Evolutionary conservation across 1,140 invertebrate genomes (phyloP).

Genomic region (Drosophila littoralis): DNA sequence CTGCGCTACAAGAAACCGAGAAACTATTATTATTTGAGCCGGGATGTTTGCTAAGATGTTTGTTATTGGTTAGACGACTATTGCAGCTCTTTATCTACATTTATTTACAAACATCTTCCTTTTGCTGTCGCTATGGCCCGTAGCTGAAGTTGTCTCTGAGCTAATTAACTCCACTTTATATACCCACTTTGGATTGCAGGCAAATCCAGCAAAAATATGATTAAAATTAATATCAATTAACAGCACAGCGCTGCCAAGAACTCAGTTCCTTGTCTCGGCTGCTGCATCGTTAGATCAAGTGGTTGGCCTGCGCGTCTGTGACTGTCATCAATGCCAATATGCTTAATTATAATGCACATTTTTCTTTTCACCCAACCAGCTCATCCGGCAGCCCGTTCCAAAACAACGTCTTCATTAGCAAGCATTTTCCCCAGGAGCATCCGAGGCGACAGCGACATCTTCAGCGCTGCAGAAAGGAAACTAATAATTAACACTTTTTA

Average conservation of each 20-base stretch:
- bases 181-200: constrained; percentile 17
- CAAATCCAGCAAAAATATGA: constrained; percentile 56
- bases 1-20: no score
- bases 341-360: constrained; percentile 58
- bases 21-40: no score
- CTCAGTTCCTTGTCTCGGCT: constrained; percentile 5
- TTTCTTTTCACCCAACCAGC: constrained; percentile 19
- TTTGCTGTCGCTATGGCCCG: background rate
- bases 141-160: constrained; percentile 2
- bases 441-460: constrained; percentile 38
- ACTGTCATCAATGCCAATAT: constrained; percentile 69
- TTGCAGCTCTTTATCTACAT: no score
- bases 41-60: no score
- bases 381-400: constrained; percentile 27
- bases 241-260: constrained; percentile 21
- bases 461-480: constrained; percentile 69
- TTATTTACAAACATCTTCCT: no score
- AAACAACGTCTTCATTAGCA: constrained; percentile 73
- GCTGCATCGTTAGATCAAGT: constrained; percentile 58
- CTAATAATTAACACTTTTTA: constrained; percentile 83
- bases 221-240: constrained; percentile 77
- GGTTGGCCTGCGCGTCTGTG: constrained; percentile 45
- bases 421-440: constrained; percentile 45
- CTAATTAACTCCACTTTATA: constrained; percentile 49
- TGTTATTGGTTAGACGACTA: no score